These are phyloP conservation scores for Pseudopipra pipra DNA, from an alignment of 2,113 vertebrate genomes.

Conservation along the genomic window DNA sequence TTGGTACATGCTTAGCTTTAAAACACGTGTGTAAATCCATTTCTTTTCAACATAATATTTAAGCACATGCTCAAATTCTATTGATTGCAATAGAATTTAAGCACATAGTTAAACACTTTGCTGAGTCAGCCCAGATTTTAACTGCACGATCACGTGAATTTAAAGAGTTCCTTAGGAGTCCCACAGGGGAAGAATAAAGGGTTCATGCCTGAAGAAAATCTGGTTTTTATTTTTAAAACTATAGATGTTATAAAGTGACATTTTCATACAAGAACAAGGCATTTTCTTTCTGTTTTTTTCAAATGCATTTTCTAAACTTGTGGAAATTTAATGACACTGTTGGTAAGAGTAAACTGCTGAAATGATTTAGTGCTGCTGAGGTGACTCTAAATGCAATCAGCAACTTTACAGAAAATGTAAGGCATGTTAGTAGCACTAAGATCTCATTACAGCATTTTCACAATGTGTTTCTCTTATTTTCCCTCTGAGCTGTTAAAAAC, in stretches of 20 bases:
- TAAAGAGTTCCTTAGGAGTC: conserved; percentile 18
- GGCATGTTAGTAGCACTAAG: not conserved
- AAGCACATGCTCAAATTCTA: conserved; percentile 41
- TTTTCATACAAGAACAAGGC: conserved; percentile 21
- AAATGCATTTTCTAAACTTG: conserved; percentile 20
- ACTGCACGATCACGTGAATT: not conserved
- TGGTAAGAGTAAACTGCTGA: not conserved
- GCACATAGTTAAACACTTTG: conserved; percentile 25
- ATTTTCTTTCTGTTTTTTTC: not conserved
- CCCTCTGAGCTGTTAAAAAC: conserved; percentile 23
- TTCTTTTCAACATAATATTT: conserved; percentile 13
- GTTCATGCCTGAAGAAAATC: conserved; percentile 16
- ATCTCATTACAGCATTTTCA: conserved; percentile 31
- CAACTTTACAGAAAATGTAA: not conserved
- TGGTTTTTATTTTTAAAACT: conserved; percentile 37
- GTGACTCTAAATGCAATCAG: not conserved
- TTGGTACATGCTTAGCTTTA: not conserved
- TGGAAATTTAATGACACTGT: not conserved
- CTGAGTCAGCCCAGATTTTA: conserved; percentile 52
- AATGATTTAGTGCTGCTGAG: conserved; percentile 23
- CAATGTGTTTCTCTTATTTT: conserved; percentile 32
- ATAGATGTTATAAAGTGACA: conserved; percentile 16
- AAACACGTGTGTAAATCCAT: conserved; percentile 16
- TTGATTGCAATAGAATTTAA: conserved; percentile 38
- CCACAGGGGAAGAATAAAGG: conserved; percentile 27